A percentile compares a stretch with the other conserved stretches of the same genome.
These are phyloP conservation scores for Drosophila funebris DNA, from an alignment of 1,140 invertebrate species.

Conservation along the genomic window DNA sequence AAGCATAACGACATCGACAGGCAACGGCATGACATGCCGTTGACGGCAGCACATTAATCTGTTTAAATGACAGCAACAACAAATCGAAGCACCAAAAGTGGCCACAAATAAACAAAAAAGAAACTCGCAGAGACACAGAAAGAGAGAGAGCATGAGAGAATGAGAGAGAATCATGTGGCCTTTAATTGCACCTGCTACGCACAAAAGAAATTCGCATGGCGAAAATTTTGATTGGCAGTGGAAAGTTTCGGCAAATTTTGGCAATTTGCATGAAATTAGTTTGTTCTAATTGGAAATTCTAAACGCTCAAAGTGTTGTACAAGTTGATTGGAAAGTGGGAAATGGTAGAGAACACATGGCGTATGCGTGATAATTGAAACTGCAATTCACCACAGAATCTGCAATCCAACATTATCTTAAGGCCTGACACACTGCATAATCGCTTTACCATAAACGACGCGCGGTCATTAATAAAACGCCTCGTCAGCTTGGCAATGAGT, in stretches of 20 bases:
- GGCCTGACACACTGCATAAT: constrained; percentile 32
- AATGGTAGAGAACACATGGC: constrained; percentile 1
- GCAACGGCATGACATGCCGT: constrained; percentile 53
- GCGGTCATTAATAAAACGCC: constrained; percentile 39
- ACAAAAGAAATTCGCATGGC: constrained; percentile 37
- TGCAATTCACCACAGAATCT: neutral
- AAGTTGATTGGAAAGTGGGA: neutral
- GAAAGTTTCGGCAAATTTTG: constrained; percentile 16
- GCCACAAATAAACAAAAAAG: neutral
- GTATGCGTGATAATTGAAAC: constrained; percentile 39
- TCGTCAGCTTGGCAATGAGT: constrained; percentile 21
- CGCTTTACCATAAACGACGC: constrained; percentile 30
- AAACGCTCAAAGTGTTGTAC: constrained; percentile 27
- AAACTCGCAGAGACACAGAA: neutral
- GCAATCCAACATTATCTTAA: constrained; percentile 24
- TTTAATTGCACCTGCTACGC: constrained; percentile 54
- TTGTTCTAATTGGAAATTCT: constrained; percentile 71
- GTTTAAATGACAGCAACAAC: constrained; percentile 59
- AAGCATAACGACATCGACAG: constrained; percentile 54
- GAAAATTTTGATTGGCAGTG: constrained; percentile 19
- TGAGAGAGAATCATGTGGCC: constrained; percentile 16
- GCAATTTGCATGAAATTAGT: constrained; percentile 74
- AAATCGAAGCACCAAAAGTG: neutral
- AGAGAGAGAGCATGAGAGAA: neutral
- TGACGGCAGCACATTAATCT: constrained; percentile 73